These are phyloP conservation scores for Drosophila dives DNA, from an alignment of 2,888 invertebrate species.

Conservation along the genomic window DNA sequence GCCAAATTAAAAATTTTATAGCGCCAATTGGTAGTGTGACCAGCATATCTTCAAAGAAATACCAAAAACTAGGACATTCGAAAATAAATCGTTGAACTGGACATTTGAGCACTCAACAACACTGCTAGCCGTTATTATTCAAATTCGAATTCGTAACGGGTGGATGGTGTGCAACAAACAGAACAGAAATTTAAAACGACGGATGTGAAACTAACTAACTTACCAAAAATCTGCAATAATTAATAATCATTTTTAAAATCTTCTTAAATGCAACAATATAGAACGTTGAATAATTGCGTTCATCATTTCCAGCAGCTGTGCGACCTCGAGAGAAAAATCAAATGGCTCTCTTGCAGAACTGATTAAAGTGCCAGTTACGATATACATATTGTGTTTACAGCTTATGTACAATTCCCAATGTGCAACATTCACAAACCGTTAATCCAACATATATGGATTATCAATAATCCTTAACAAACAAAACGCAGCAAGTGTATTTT, in stretches of 20 bases:
- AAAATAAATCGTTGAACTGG: neutral
- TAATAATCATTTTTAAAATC: no score
- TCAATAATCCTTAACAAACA: slow-evolving; percentile 24
- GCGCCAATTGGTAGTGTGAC: neutral
- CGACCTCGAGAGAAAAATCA: neutral
- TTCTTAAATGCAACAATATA: neutral
- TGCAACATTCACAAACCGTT: neutral
- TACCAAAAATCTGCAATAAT: neutral
- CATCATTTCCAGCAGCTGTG: neutral
- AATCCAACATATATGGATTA: neutral
- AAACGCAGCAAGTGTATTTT: slow-evolving; percentile 48
- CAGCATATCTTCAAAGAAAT: neutral
- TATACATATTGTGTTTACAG: neutral
- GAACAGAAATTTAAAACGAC: neutral
- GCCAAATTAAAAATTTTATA: neutral
- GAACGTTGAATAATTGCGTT: neutral
- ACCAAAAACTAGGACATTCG: neutral
- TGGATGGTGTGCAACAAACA: no score
- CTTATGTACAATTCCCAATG: neutral
- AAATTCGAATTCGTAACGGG: neutral
- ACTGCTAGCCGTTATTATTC: neutral
- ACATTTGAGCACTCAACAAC: neutral
- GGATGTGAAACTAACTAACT: neutral
- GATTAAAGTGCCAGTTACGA: neutral
- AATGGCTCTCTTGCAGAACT: neutral